Evolutionary conservation across 1,140 invertebrate species (phyloP), one percentile per base, ranked within the genome.

Genomic region (Ostrea denselamellosa): DNA sequence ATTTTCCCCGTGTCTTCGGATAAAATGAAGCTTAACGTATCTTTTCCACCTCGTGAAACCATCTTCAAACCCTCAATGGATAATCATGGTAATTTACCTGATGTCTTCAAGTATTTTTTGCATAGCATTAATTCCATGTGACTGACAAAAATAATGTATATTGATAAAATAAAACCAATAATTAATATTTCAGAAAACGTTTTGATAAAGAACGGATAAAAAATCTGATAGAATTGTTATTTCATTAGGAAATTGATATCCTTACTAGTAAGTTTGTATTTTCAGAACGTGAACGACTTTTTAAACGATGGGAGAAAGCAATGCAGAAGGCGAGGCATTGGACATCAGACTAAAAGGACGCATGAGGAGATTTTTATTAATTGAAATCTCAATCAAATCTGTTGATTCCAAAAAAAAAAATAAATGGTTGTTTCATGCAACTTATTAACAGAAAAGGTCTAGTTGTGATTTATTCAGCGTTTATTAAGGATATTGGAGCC

Each of bases 261-360:
- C 51, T 71, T 9, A 25, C 19, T 51, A n/a, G 12, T n/a, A n/a
- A 8, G 12, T 77, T 68, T n/a, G 17, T 5, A 34, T 82, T 82
- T 56, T 62, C 86, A 87, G 86, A 25, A 19, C 77, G 77, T 10
- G 19, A 62, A 51, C 83, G 65, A 56, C 56, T 56, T 44, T 54
- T 52, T 12, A 87, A 65, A 52, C 52, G 86, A 62, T 87, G 86
- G 86, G 25, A 83, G 12, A 87, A 87, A 54, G 86, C 86, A 0
- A 81, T 87, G 3, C 25, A 87, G 44, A 87, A 83, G 25, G 54
- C 86, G 0, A 83, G 51, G 22, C 77, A 87, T 87, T 88, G 88
- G 87, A 44, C 87, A 54, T 28, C 89, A 85, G 17, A 86, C 81
- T 62, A 88, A 83, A 4, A 0, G 14, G 9, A 34, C 14, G 58